Percentiles rank a stretch among this genome's conserved stretches.
These are phyloP conservation scores for Prosapia bicincta DNA, from an alignment of 2,888 invertebrate species.

Conservation along the genomic window DNA sequence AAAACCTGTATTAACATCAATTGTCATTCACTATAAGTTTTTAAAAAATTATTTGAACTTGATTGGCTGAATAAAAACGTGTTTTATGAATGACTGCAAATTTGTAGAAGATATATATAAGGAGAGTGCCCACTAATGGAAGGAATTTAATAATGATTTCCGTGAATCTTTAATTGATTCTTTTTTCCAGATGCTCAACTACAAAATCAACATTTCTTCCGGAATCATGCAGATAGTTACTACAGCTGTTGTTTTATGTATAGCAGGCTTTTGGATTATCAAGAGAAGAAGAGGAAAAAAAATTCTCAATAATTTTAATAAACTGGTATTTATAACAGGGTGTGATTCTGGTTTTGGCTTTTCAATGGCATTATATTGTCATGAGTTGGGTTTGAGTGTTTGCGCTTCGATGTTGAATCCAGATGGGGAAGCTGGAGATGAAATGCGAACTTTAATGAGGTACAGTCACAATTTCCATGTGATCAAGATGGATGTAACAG, in stretches of 20 bases:
- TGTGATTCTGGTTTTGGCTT: conserved; percentile 85
- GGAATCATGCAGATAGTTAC: not conserved
- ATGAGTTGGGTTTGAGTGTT: conserved; percentile 65
- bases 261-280: not conserved
- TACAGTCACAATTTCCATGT: conserved; percentile 44
- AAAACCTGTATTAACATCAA: too few relatives aligned
- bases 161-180: too few relatives aligned
- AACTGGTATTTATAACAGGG: conserved; percentile 63
- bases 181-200: too few relatives aligned
- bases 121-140: too few relatives aligned
- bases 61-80: too few relatives aligned
- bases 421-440: conserved; percentile 58
- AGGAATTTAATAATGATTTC: too few relatives aligned
- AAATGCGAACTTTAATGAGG: conserved; percentile 45
- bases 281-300: not conserved
- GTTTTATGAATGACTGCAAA: too few relatives aligned
- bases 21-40: too few relatives aligned
- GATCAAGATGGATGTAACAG: conserved; percentile 63
- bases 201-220: not conserved
- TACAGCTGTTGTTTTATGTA: conserved; percentile 3
- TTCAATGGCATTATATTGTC: conserved; percentile 48
- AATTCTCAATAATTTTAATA: not conserved
- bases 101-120: too few relatives aligned
- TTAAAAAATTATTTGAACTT: too few relatives aligned
- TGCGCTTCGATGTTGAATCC: conserved; percentile 69